Percentiles rank a stretch among this genome's conserved stretches.
phyloP scores from a whole-genome alignment of 2,113 vertebrate genomes.

The Cinclus mexicanus region DNA sequence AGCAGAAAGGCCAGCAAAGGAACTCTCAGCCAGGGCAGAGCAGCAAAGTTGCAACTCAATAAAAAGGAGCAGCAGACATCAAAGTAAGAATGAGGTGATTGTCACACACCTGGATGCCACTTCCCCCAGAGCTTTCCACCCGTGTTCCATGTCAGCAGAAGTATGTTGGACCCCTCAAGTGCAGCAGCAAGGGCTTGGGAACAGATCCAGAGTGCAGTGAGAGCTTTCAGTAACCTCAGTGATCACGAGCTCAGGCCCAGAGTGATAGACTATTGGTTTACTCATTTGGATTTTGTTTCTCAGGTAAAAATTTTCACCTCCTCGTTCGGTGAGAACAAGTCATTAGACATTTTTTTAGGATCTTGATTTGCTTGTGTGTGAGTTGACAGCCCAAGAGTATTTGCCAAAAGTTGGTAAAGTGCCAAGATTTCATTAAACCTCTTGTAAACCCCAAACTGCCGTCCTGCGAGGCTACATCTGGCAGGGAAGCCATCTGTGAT shows the following conservation, averaged over 20 bases:
- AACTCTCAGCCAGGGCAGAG: neutral
- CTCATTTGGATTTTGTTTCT: conserved; percentile 52
- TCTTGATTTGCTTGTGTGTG: conserved; percentile 32
- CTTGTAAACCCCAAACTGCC: conserved; percentile 76
- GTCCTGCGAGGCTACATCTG: conserved; percentile 78
- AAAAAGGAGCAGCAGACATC: neutral
- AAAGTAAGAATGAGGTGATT: conserved; percentile 10
- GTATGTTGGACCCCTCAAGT: neutral
- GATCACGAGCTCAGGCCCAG: neutral
- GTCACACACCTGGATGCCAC: conserved; percentile 4
- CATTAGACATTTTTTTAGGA: conserved; percentile 34
- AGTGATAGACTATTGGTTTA: neutral
- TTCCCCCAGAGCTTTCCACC: neutral
- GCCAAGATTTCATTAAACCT: conserved; percentile 82
- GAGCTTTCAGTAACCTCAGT: conserved; percentile 28
- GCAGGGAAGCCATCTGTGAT: conserved; percentile 79
- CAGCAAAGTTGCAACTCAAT: neutral
- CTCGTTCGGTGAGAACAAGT: conserved; percentile 2
- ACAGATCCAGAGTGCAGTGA: neutral
- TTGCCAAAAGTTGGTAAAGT: conserved; percentile 64
- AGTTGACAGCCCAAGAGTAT: conserved; percentile 68
- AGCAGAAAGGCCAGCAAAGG: neutral
- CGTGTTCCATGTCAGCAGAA: neutral
- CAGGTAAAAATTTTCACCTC: conserved; percentile 65
- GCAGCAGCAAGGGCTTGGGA: neutral